These are phyloP conservation scores for Trichopria drosophilae DNA, from an alignment of 2,888 invertebrate species.

Conservation along the genomic window DNA sequence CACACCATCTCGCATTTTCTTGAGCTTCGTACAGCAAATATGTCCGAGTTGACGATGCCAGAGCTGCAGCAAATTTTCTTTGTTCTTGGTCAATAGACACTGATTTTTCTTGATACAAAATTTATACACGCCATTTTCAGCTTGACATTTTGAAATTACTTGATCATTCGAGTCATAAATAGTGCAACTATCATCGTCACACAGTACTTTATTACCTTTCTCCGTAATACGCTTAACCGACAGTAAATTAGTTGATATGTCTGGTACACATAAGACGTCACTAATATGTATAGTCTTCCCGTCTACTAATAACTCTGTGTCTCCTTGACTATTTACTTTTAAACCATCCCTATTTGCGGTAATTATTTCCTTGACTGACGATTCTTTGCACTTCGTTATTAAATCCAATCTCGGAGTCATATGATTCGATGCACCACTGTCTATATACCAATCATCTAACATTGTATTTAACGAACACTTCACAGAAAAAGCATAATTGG, in stretches of 20 bases:
- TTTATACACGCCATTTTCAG: constrained; percentile 3
- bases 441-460: constrained; percentile 32
- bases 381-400: constrained; percentile 1
- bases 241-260: constrained; percentile 26
- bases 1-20: constrained; percentile 18
- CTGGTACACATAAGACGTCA: constrained; percentile 24
- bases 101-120: constrained; percentile 6
- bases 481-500: no score
- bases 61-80: constrained; percentile 19
- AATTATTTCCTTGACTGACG: constrained; percentile 2
- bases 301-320: constrained; percentile 10
- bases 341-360: constrained; percentile 22
- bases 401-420: constrained; percentile 15
- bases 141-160: constrained; percentile 1
- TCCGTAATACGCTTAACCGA: constrained; percentile 28
- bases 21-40: constrained; percentile 29
- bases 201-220: constrained; percentile 29
- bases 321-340: constrained; percentile 27
- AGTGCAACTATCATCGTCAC: constrained; percentile 1
- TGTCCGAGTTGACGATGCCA: constrained; percentile 40
- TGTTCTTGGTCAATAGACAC: constrained; percentile 5
- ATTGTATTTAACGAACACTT: neutral
- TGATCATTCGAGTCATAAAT: constrained; percentile 1
- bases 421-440: constrained; percentile 31
- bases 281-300: neutral